phyloP scores from a whole-genome alignment of 1,140 invertebrate species.

The Aethina tumida region DNA sequence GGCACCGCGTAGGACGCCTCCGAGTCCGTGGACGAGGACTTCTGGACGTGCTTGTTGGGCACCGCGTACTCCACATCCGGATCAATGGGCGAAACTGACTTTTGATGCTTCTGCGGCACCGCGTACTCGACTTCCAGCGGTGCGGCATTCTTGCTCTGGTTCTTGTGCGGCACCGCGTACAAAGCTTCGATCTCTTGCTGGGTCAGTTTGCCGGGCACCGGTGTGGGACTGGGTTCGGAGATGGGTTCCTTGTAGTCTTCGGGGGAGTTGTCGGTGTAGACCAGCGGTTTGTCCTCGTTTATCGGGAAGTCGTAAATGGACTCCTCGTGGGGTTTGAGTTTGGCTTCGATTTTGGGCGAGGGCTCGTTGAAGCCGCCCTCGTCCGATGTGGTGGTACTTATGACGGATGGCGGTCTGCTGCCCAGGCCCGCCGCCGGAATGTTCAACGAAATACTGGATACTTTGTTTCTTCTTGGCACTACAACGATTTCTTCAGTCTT shows the following conservation, averaged over 20 bases:
- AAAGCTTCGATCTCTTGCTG: slow-evolving; percentile 26
- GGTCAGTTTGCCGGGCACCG: slow-evolving; percentile 14
- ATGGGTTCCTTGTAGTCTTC: slow-evolving; percentile 21
- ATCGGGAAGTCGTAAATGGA: slow-evolving; percentile 27
- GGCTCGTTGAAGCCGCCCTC: slow-evolving; percentile 57
- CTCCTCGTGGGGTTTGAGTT: slow-evolving; percentile 40
- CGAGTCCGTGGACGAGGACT: slow-evolving; percentile 26
- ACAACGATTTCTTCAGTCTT: slow-evolving; percentile 25
- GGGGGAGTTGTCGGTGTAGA: slow-evolving; percentile 17
- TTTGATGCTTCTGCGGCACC: slow-evolving; percentile 6
- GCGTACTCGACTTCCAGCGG: slow-evolving; percentile 4
- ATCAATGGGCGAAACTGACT: neutral
- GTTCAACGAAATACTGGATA: slow-evolving; percentile 42
- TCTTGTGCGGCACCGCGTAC: slow-evolving; percentile 28
- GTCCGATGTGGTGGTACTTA: slow-evolving; percentile 48
- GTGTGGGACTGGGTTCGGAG: slow-evolving; percentile 7
- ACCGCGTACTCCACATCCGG: slow-evolving; percentile 10
- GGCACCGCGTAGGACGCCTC: slow-evolving; percentile 22
- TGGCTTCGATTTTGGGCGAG: slow-evolving; percentile 51
- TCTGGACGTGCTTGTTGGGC: slow-evolving; percentile 15
- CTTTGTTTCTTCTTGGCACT: slow-evolving; percentile 30
- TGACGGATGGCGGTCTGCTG: slow-evolving; percentile 42
- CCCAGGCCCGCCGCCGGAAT: slow-evolving; percentile 51
- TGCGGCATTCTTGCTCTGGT: slow-evolving; percentile 8
- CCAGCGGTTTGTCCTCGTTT: slow-evolving; percentile 22